phyloP scores from a whole-genome alignment of 1,140 invertebrate genomes.

The Hestina assimilis region DNA sequence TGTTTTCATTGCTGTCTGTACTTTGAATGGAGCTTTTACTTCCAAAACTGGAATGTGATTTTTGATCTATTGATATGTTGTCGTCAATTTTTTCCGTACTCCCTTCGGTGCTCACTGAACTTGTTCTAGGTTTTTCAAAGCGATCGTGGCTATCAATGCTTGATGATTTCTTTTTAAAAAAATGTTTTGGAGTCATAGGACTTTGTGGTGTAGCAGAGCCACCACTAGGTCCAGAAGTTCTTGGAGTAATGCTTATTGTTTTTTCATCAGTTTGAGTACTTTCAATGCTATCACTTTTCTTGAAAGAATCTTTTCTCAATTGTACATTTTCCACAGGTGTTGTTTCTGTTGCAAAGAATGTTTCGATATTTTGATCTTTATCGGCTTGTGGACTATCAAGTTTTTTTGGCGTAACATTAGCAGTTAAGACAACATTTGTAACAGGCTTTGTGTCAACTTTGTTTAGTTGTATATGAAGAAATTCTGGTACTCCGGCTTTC shows the following conservation, averaged over 20 bases:
- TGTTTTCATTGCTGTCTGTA: slow-evolving; percentile 63
- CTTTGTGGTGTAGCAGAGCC: slow-evolving; percentile 44
- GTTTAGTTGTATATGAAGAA: slow-evolving; percentile 84
- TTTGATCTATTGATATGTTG: slow-evolving; percentile 71
- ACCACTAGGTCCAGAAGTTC: slow-evolving; percentile 21
- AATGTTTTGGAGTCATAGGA: slow-evolving; percentile 60
- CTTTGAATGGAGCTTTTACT: slow-evolving; percentile 80
- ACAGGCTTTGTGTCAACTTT: slow-evolving; percentile 81
- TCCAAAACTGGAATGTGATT: slow-evolving; percentile 70
- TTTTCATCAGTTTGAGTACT: slow-evolving; percentile 40
- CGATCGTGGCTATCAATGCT: slow-evolving; percentile 61
- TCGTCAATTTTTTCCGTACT: slow-evolving; percentile 69
- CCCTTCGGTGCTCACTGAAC: slow-evolving; percentile 64
- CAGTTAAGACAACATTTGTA: slow-evolving; percentile 81
- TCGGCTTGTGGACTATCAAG: slow-evolving; percentile 54
- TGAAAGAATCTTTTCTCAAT: slow-evolving; percentile 41
- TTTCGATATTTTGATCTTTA: slow-evolving; percentile 52
- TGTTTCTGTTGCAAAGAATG: slow-evolving; percentile 48
- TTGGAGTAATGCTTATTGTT: slow-evolving; percentile 31
- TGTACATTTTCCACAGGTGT: slow-evolving; percentile 33
- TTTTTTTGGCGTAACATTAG: slow-evolving; percentile 75
- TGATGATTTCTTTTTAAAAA: slow-evolving; percentile 63
- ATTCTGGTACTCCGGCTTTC: slow-evolving; percentile 80
- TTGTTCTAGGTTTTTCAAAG: slow-evolving; percentile 60
- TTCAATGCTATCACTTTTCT: slow-evolving; percentile 46